Conservation (phyloP, 2,888 invertebrate species). For the Maniola hyperantus region DNA sequence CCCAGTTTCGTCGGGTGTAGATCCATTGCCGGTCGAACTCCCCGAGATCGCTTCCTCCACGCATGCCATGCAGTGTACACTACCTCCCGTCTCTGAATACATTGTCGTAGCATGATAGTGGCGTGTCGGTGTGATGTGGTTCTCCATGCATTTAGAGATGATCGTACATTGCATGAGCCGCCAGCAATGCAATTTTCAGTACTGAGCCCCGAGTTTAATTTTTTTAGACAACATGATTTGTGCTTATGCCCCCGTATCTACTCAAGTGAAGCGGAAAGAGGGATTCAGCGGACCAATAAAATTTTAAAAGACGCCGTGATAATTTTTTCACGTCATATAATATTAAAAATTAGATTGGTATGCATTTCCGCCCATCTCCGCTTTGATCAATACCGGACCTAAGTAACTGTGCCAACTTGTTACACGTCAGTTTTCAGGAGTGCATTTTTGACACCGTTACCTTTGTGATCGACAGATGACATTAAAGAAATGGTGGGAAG, state of each 20-base stretch:
- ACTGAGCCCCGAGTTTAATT: background rate
- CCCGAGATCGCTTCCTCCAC: constrained; percentile 40
- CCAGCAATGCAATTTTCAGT: background rate
- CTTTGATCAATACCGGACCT: no score
- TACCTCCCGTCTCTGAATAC: constrained; percentile 70
- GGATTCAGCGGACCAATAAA: no score
- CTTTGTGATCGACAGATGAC: no score
- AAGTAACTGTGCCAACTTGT: no score
- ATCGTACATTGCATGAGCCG: background rate
- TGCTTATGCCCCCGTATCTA: no score
- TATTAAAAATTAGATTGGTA: no score
- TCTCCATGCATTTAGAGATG: constrained; percentile 49
- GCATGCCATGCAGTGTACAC: constrained; percentile 65
- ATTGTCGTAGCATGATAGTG: constrained; percentile 39
- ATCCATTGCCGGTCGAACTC: constrained; percentile 36
- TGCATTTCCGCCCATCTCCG: no score
- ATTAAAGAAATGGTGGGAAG: no score
- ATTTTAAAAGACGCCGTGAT: background rate
- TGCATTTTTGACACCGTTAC: background rate
- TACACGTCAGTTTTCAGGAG: background rate
- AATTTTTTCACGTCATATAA: no score
- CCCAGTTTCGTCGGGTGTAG: constrained; percentile 20
- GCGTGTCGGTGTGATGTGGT: constrained; percentile 43
- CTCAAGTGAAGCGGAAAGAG: no score
- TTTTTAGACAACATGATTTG: no score